Evolutionary conservation across 2,888 invertebrate species (phyloP).

Genomic region (Caenorhabditis sp.): DNA sequence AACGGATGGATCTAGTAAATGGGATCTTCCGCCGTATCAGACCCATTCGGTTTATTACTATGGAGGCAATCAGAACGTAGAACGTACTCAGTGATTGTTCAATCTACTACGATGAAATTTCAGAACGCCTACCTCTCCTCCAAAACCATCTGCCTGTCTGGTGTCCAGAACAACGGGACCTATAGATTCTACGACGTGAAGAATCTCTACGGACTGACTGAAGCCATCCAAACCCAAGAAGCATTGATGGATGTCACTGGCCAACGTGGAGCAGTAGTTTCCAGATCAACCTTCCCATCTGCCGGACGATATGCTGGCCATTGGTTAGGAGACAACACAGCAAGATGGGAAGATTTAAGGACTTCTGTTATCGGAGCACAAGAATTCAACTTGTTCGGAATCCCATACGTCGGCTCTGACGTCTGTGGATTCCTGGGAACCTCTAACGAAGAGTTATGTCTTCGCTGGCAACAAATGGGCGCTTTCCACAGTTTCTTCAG

Average conservation of each 20-base stretch:
- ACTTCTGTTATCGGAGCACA: slow-evolving; percentile 76
- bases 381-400: slow-evolving; percentile 74
- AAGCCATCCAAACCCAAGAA: slow-evolving; percentile 88
- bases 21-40: slow-evolving; percentile 79
- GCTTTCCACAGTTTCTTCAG: slow-evolving; percentile 81
- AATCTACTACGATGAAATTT: not conserved
- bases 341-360: slow-evolving; percentile 89
- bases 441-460: slow-evolving; percentile 85
- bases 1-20: slow-evolving; percentile 72
- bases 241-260: slow-evolving; percentile 81
- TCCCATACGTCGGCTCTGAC: slow-evolving; percentile 83
- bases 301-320: slow-evolving; percentile 86
- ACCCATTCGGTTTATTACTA: slow-evolving; percentile 76
- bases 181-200: slow-evolving; percentile 73
- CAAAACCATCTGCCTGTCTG: slow-evolving; percentile 82
- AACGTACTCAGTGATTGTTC: not conserved
- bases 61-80: slow-evolving; percentile 59
- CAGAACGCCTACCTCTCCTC: slow-evolving; percentile 69
- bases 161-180: slow-evolving; percentile 69
- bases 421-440: slow-evolving; percentile 85
- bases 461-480: slow-evolving; percentile 86
- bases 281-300: slow-evolving; percentile 84
- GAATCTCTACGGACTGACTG: slow-evolving; percentile 88
- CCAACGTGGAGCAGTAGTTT: slow-evolving; percentile 83
- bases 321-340: slow-evolving; percentile 91